phyloP scores from a whole-genome alignment of 1,140 invertebrate genomes.

The Proctacanthus coquilletti region DNA sequence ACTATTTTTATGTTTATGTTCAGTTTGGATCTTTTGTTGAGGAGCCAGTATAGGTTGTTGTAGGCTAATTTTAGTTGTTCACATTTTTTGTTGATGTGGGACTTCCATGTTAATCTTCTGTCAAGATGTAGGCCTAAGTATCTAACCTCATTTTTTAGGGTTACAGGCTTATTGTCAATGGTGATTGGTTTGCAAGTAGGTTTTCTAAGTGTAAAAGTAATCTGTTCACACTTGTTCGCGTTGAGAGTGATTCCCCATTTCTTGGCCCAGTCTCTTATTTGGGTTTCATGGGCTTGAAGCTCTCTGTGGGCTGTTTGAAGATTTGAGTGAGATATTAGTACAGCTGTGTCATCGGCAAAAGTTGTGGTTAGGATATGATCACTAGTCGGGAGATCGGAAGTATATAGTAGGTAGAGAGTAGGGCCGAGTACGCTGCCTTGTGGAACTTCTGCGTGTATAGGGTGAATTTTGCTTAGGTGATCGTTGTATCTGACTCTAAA shows the following conservation, averaged over 20 bases:
- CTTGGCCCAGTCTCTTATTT: slow-evolving; percentile 9
- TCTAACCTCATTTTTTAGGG: too few species aligned
- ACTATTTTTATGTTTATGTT: too few species aligned
- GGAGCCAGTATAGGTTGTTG: too few species aligned
- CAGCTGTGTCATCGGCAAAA: slow-evolving; percentile 16
- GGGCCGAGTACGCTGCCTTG: slow-evolving; percentile 13
- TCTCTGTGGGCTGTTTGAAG: slow-evolving; percentile 6
- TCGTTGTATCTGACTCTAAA: slow-evolving; percentile 12
- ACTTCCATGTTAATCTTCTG: too few species aligned
- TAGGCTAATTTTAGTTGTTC: too few species aligned
- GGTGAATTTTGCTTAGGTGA: slow-evolving; percentile 6
- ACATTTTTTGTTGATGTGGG: too few species aligned
- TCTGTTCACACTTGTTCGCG: slow-evolving; percentile 13
- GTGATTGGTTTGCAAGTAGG: too few species aligned
- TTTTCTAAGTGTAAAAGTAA: slow-evolving; percentile 15
- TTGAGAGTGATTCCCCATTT: slow-evolving; percentile 19
- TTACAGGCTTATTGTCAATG: too few species aligned
- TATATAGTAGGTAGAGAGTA: slow-evolving; percentile 12
- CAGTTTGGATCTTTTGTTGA: too few species aligned
- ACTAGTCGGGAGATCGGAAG: slow-evolving; percentile 8
- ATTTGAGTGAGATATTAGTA: slow-evolving; percentile 4
- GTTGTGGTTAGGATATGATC: slow-evolving; percentile 6
- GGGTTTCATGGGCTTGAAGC: slow-evolving; percentile 9
- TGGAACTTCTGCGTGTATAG: slow-evolving; percentile 11
- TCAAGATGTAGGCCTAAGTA: too few species aligned